Percentiles rank a stretch among this genome's conserved stretches.
Evolutionary conservation across 2,797 vertebrate genomes (phyloP).

Genomic region (Pangasius djambal): DNA sequence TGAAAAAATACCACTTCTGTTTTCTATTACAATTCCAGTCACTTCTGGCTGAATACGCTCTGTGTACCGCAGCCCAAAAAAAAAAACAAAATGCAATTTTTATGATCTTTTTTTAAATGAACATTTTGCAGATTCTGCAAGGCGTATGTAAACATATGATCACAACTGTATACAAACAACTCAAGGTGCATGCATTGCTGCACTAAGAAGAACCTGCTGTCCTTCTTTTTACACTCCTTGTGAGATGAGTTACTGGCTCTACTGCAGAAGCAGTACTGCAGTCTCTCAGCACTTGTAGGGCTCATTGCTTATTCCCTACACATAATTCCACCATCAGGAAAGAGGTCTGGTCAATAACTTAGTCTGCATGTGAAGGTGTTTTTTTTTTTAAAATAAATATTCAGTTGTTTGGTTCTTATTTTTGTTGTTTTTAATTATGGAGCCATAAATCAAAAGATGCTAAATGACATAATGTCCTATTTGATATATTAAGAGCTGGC

Average conservation of each 20-base stretch:
- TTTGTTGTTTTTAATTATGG: neutral
- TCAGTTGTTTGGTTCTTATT: neutral
- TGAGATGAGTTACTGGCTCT: neutral
- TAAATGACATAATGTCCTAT: neutral
- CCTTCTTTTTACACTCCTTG: neutral
- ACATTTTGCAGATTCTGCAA: too few species aligned
- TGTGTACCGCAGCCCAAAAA: neutral
- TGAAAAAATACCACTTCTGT: neutral
- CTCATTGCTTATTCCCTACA: neutral
- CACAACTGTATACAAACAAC: neutral
- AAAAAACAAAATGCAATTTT: too few species aligned
- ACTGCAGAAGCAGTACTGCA: neutral
- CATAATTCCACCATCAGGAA: neutral
- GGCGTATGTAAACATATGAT: too few species aligned
- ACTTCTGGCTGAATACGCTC: neutral
- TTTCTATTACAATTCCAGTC: neutral
- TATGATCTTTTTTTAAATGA: too few species aligned
- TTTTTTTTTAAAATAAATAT: neutral
- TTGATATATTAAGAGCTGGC: neutral
- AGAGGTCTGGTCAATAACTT: neutral
- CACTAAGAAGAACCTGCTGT: neutral
- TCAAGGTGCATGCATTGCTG: neutral
- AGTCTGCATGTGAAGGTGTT: neutral
- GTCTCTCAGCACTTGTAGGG: neutral
- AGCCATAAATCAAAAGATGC: neutral